Evolutionary conservation across 2,113 vertebrate species (phyloP).

Genomic region (Scolopax mira): DNA sequence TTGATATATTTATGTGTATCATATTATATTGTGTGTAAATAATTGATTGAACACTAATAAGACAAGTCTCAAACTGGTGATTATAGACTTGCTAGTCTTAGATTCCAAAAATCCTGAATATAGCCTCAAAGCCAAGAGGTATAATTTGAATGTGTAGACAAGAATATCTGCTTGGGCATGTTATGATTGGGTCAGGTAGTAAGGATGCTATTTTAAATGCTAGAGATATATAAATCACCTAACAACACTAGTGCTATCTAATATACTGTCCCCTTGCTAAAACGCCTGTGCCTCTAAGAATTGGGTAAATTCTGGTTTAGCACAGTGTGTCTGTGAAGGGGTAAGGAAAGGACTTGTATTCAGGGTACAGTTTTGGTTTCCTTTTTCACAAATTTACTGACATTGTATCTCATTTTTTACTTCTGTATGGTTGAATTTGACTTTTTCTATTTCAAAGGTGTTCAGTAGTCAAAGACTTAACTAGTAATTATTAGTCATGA

Average conservation of each 20-base stretch:
- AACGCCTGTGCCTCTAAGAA: background rate
- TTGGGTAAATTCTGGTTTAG: background rate
- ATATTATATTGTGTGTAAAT: background rate
- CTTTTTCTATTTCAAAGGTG: background rate
- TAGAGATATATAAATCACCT: too few species aligned
- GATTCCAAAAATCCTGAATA: background rate
- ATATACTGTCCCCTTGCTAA: background rate
- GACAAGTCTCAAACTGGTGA: background rate
- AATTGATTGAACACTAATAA: background rate
- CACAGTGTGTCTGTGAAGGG: background rate
- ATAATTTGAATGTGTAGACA: background rate
- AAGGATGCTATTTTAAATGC: background rate
- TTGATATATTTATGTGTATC: background rate
- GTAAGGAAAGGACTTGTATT: background rate
- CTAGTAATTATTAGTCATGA: conserved; percentile 23
- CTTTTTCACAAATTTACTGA: background rate
- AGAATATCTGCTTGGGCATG: background rate
- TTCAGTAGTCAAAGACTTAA: conserved; percentile 1
- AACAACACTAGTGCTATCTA: too few species aligned
- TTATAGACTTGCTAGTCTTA: background rate
- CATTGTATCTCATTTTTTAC: background rate
- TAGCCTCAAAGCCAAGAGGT: background rate
- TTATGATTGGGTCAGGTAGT: background rate
- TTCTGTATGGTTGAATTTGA: background rate
- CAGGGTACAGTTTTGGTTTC: background rate